These are phyloP conservation scores for Melanaphis sacchari DNA, from an alignment of 1,140 invertebrate species.

Conservation along the genomic window DNA sequence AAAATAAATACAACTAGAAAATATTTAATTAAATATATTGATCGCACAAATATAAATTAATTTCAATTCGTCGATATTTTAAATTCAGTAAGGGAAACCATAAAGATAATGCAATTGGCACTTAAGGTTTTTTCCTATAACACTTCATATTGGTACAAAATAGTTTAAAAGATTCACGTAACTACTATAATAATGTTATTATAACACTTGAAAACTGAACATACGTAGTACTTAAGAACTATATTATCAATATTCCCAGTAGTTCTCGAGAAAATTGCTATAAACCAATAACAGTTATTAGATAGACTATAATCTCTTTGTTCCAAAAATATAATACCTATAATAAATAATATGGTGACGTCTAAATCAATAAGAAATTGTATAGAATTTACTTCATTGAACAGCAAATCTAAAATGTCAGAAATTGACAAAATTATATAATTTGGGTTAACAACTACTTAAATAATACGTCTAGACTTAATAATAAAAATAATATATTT, in stretches of 20 bases:
- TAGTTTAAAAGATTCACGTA: not conserved
- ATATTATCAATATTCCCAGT: not conserved
- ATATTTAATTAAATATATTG: not conserved
- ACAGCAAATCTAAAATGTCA: not conserved
- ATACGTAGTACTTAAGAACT: not conserved
- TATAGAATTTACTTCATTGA: not conserved
- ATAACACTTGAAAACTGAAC: not conserved
- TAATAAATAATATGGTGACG: not conserved
- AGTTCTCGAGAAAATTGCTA: not conserved
- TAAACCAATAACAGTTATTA: not conserved
- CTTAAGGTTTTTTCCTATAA: not conserved
- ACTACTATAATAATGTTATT: not conserved
- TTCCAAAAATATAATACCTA: not conserved
- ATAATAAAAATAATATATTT: too few relatives aligned
- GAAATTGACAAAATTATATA: not conserved
- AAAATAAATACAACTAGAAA: not conserved
- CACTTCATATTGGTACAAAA: not conserved
- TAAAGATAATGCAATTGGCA: not conserved
- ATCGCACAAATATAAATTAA: not conserved
- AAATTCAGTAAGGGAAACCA: not conserved
- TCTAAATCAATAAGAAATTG: not conserved
- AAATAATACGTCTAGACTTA: too few relatives aligned
- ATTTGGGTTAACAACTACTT: too few relatives aligned
- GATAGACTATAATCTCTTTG: not conserved
- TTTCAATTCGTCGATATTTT: not conserved